Evolutionary conservation across 2,888 invertebrate species (phyloP).

Genomic region (Tortricodes alternella): DNA sequence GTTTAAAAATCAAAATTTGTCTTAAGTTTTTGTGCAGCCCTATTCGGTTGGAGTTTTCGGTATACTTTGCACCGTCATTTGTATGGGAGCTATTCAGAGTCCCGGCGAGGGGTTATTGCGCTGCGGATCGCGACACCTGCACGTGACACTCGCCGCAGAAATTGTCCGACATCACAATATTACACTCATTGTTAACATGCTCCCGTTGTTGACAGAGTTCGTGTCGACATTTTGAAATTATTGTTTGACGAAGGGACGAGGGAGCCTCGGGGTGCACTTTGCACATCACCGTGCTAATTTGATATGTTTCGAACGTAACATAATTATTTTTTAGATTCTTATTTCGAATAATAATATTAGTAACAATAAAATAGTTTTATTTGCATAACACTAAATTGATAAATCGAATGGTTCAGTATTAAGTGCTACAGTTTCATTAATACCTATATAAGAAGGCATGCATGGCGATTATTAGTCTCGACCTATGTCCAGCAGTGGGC

Average conservation of each 20-base stretch:
- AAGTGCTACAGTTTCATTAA: too few species aligned
- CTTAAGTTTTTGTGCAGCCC: not conserved
- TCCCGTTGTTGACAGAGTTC: conserved; percentile 17
- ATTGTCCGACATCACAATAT: conserved; percentile 50
- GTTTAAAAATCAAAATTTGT: not conserved
- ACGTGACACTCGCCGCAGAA: conserved; percentile 53
- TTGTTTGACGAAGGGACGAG: conserved; percentile 14
- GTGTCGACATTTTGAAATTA: conserved; percentile 19
- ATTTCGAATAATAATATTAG: too few species aligned
- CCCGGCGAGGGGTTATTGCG: conserved; percentile 52
- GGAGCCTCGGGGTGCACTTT: conserved; percentile 11
- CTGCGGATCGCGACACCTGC: conserved; percentile 63
- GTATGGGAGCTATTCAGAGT: conserved; percentile 17
- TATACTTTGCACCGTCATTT: conserved; percentile 13
- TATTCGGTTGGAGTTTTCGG: not conserved
- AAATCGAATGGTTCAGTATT: too few species aligned
- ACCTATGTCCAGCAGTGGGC: too few species aligned
- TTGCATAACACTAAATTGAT: not conserved
- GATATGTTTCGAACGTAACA: not conserved
- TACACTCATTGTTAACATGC: conserved; percentile 51
- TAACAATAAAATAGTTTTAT: not conserved
- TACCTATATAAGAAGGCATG: too few species aligned
- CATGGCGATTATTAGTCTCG: too few species aligned
- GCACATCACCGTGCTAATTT: conserved; percentile 10
- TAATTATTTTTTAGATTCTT: not conserved